phyloP scores from a whole-genome alignment of 2,888 invertebrate species.

The Amorpha juglandis region DNA sequence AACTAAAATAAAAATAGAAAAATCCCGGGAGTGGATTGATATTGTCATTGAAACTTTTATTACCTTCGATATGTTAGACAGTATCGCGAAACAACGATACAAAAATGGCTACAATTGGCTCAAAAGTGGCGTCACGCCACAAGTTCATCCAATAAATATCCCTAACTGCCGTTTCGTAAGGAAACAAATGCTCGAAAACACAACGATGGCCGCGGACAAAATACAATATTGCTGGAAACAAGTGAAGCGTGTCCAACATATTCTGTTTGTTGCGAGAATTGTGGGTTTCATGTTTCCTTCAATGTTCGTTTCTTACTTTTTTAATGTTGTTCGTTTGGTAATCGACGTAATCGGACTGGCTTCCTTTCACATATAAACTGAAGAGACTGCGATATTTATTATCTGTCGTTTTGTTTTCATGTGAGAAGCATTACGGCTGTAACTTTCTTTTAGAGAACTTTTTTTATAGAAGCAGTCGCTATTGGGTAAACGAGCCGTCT shows the following conservation, averaged over 20 bases:
- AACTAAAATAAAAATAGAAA: slow-evolving; percentile 11
- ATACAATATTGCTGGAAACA: slow-evolving; percentile 74
- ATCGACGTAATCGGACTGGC: slow-evolving; percentile 44
- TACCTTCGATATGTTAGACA: slow-evolving; percentile 57
- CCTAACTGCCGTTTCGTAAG: slow-evolving; percentile 80
- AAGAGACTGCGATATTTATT: slow-evolving; percentile 35
- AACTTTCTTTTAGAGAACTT: not conserved
- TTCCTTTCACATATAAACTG: slow-evolving; percentile 32
- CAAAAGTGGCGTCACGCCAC: slow-evolving; percentile 77
- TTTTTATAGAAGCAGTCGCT: not conserved
- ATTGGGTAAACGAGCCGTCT: no score
- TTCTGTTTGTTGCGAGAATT: slow-evolving; percentile 75
- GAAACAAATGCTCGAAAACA: slow-evolving; percentile 81
- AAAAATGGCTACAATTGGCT: slow-evolving; percentile 75
- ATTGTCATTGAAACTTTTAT: slow-evolving; percentile 65
- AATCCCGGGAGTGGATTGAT: slow-evolving; percentile 48
- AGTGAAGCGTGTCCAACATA: slow-evolving; percentile 78
- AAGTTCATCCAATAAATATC: slow-evolving; percentile 82
- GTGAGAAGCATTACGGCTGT: not conserved
- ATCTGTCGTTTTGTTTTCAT: slow-evolving; percentile 7
- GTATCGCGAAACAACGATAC: slow-evolving; percentile 53
- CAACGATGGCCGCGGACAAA: slow-evolving; percentile 72
- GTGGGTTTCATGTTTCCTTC: slow-evolving; percentile 67
- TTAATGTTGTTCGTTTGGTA: slow-evolving; percentile 62
- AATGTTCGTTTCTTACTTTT: slow-evolving; percentile 54